Conservation (phyloP, 2,888 invertebrate species). For the Eumerus sabulonum region DNA sequence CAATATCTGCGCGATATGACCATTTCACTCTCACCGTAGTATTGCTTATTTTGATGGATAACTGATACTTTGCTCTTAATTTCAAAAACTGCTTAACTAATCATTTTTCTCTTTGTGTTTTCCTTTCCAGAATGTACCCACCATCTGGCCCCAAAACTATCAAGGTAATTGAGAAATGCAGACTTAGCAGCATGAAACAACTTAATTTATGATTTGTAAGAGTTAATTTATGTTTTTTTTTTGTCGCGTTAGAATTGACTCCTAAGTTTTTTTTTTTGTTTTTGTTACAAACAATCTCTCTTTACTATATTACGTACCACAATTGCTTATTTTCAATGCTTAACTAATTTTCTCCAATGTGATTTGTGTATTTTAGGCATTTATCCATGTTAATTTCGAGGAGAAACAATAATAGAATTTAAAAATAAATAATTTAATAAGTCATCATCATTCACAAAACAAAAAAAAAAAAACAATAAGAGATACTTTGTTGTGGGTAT, state of each 20-base stretch:
- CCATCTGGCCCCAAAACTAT: slow-evolving; percentile 80
- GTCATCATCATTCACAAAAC: slow-evolving; percentile 66
- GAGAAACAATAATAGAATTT: slow-evolving; percentile 74
- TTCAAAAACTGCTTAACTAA: too few relatives aligned
- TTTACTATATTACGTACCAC: slow-evolving; percentile 53
- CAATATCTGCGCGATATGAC: too few relatives aligned
- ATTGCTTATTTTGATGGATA: too few relatives aligned
- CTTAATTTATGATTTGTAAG: slow-evolving; percentile 64
- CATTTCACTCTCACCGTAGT: too few relatives aligned
- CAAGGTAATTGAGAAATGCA: slow-evolving; percentile 77
- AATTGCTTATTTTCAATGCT: slow-evolving; percentile 48
- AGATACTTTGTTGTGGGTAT: slow-evolving; percentile 62
- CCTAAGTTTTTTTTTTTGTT: slow-evolving; percentile 68
- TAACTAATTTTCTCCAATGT: slow-evolving; percentile 64
- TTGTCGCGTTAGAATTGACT: slow-evolving; percentile 52
- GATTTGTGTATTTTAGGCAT: slow-evolving; percentile 77
- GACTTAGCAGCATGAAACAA: slow-evolving; percentile 64
- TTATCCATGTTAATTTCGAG: slow-evolving; percentile 80
- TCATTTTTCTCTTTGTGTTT: slow-evolving; percentile 1
- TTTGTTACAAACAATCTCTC: slow-evolving; percentile 50
- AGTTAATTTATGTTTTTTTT: slow-evolving; percentile 48
- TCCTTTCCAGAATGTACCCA: slow-evolving; percentile 78
- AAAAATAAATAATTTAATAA: slow-evolving; percentile 59
- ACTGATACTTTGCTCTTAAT: too few relatives aligned
- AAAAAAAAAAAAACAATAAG: slow-evolving; percentile 43